A percentile compares a stretch with the other conserved stretches of the same genome.
phyloP scores from a whole-genome alignment of 2,797 vertebrate species.

The Setipinna tenuifilis region DNA sequence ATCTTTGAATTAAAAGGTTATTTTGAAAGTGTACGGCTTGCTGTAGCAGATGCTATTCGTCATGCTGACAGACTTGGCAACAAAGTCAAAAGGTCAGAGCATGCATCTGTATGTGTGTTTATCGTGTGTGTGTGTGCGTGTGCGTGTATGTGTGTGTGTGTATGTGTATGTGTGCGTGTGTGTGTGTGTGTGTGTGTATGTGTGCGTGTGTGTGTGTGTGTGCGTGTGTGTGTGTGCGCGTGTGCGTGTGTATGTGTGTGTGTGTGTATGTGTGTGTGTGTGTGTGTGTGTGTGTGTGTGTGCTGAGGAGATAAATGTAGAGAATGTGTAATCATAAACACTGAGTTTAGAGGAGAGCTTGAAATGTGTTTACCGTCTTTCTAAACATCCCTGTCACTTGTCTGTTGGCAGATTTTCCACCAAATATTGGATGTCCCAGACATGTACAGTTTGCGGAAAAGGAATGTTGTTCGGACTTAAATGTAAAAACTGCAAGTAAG shows the following conservation, averaged over 20 bases:
- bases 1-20: slow-evolving; percentile 60
- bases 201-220: background rate
- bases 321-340: background rate
- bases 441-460: slow-evolving; percentile 96
- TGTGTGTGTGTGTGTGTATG: background rate
- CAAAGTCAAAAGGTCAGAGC: slow-evolving; percentile 59
- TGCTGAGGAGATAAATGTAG: too few relatives aligned
- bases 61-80: slow-evolving; percentile 47
- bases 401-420: slow-evolving; percentile 91
- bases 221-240: background rate
- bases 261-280: too few relatives aligned
- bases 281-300: too few relatives aligned
- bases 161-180: slow-evolving; percentile 17
- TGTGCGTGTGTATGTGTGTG: too few relatives aligned
- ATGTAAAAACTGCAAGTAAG: slow-evolving; percentile 99
- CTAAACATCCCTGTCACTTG: background rate
- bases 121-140: slow-evolving; percentile 21
- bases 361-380: slow-evolving; percentile 27
- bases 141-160: background rate
- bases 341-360: background rate
- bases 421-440: slow-evolving; percentile 99
- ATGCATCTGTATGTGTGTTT: background rate
- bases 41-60: slow-evolving; percentile 49
- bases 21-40: slow-evolving; percentile 45
- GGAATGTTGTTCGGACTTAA: slow-evolving; percentile 99